Percentiles rank a stretch among this genome's conserved stretches.
Conservation (phyloP, 1,140 invertebrate species). For the Hylyphantes graminicola region DNA sequence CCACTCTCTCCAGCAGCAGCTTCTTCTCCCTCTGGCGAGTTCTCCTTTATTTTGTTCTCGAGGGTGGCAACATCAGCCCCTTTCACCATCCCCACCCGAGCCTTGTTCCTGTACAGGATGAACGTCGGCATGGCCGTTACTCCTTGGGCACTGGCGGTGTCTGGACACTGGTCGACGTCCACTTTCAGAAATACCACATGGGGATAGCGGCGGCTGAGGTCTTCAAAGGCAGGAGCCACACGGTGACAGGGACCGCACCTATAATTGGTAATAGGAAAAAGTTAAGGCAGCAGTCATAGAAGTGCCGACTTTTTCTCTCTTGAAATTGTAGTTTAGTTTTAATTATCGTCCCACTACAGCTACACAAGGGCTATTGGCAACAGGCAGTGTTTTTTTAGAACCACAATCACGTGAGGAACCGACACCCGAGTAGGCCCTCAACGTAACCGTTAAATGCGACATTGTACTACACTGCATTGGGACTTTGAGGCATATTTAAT, state of each 20-base stretch:
- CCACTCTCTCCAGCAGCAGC: conserved; percentile 61
- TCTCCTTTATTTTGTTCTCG: conserved; percentile 89
- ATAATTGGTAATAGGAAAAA: conserved; percentile 15
- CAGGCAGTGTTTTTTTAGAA: no score
- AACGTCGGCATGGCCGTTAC: conserved; percentile 98
- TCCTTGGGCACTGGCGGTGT: conserved; percentile 84
- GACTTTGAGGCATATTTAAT: no score
- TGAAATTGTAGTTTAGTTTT: no score
- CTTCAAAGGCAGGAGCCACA: conserved; percentile 91
- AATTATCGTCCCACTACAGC: no score
- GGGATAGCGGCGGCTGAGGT: conserved; percentile 85
- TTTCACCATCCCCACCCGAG: conserved; percentile 82
- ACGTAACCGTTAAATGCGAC: no score
- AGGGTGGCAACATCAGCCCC: conserved; percentile 85
- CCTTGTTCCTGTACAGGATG: conserved; percentile 90
- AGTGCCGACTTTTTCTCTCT: no score
- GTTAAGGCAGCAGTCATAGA: no score
- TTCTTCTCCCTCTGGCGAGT: conserved; percentile 77
- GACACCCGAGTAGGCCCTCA: no score
- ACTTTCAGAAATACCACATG: conserved; percentile 94
- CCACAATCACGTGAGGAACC: no score
- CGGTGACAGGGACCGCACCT: conserved; percentile 68
- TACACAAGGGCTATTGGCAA: no score
- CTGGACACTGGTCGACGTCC: conserved; percentile 87
- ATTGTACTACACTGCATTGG: no score